Percentiles rank a stretch among this genome's conserved stretches.
Conservation (phyloP, 1,140 invertebrate species). For the Drosophila insularis region DNA sequence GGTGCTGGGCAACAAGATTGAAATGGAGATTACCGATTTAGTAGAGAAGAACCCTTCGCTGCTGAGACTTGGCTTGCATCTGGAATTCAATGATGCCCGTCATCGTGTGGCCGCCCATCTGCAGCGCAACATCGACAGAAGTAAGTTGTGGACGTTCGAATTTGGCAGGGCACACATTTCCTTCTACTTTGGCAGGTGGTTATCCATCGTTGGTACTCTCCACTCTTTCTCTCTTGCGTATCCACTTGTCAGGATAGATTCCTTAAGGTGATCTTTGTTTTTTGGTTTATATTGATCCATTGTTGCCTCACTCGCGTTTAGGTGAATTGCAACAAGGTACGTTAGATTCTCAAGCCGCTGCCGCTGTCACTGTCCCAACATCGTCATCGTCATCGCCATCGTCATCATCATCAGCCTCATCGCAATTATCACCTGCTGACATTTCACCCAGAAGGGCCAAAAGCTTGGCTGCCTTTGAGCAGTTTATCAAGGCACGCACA, state of each 20-base stretch:
- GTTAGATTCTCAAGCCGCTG: conserved; percentile 56
- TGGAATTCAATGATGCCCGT: conserved; percentile 97
- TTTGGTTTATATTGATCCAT: conserved; percentile 29
- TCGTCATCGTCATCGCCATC: conserved; percentile 42
- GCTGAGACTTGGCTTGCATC: conserved; percentile 94
- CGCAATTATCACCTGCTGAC: conserved; percentile 38
- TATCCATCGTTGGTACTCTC: conserved; percentile 65
- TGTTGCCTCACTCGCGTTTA: conserved; percentile 64
- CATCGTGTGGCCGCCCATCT: conserved; percentile 95
- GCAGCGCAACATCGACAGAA: conserved; percentile 98
- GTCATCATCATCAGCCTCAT: conserved; percentile 35
- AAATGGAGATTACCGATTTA: conserved; percentile 97
- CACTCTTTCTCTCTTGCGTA: conserved; percentile 17
- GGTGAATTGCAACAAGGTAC: conserved; percentile 78
- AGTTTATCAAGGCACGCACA: conserved; percentile 64
- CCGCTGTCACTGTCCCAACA: conserved; percentile 27
- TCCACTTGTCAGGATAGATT: conserved; percentile 49
- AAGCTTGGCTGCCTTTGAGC: conserved; percentile 69
- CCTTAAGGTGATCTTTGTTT: background rate
- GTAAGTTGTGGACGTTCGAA: conserved; percentile 86
- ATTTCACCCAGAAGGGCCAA: conserved; percentile 56
- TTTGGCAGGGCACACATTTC: conserved; percentile 15
- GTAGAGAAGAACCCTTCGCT: conserved; percentile 96
- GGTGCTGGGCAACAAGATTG: conserved; percentile 97
- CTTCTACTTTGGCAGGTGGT: conserved; percentile 41